Percentiles rank a stretch among this genome's conserved stretches.
Conservation (phyloP, 2,797 vertebrate species). For the Cheracebus regulus region DNA sequence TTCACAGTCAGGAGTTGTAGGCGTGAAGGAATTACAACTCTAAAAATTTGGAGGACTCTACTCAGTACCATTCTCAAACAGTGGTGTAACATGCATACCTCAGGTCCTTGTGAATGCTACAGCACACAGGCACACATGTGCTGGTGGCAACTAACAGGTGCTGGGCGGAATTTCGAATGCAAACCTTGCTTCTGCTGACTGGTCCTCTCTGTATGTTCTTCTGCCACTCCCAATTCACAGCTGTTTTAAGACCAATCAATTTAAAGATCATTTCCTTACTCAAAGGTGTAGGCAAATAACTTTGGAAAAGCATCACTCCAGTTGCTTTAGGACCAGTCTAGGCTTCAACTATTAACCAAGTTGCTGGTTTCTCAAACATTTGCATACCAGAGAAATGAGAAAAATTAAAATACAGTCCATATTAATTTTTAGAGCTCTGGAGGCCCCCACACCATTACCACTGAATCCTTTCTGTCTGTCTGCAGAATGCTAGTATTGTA, state of each 20-base stretch:
- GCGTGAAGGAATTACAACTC: neutral
- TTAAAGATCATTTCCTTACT: neutral
- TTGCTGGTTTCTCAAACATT: conserved; percentile 49
- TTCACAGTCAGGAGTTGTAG: neutral
- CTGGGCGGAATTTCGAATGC: conserved; percentile 8
- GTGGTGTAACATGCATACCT: no score
- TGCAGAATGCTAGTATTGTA: conserved; percentile 78
- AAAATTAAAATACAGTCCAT: conserved; percentile 48
- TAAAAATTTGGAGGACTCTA: neutral
- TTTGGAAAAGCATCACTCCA: neutral
- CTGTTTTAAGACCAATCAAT: conserved; percentile 10
- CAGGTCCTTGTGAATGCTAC: no score
- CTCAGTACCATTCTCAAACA: no score
- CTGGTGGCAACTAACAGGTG: no score
- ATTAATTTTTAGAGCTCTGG: conserved; percentile 60
- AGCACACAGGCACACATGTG: no score
- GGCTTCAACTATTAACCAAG: neutral
- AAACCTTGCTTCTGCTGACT: neutral
- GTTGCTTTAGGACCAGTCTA: neutral
- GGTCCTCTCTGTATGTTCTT: neutral
- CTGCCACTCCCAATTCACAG: conserved; percentile 18
- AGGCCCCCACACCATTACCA: conserved; percentile 38
- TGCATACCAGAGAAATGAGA: conserved; percentile 43
- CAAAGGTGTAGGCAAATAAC: neutral
- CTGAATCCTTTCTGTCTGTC: conserved; percentile 75